phyloP scores from a whole-genome alignment of 2,113 vertebrate genomes.

The Junco hyemalis region DNA sequence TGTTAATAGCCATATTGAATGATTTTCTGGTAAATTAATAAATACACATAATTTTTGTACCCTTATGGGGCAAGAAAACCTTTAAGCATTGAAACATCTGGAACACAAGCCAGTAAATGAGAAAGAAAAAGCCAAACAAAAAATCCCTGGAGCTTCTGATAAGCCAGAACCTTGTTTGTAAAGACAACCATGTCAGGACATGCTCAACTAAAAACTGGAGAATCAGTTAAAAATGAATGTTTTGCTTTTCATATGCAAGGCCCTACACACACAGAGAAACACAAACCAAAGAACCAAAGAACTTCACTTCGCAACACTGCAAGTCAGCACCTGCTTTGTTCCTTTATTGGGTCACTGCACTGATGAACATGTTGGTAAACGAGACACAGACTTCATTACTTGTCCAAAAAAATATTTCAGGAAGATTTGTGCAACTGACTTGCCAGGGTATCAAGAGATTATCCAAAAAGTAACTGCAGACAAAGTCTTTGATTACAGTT shows the following conservation, averaged over 20 bases:
- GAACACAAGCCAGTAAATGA: background rate
- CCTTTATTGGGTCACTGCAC: background rate
- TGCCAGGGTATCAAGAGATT: background rate
- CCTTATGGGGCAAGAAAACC: background rate
- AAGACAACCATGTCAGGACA: background rate
- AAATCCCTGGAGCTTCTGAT: background rate
- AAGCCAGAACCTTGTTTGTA: background rate
- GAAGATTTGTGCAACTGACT: background rate
- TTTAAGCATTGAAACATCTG: background rate
- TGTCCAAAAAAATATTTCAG: background rate
- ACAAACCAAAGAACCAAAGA: background rate
- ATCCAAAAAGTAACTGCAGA: background rate
- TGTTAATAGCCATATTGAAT: background rate
- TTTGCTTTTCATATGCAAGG: background rate
- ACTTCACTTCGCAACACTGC: background rate
- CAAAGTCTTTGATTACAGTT: background rate
- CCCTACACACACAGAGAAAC: background rate
- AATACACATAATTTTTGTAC: background rate
- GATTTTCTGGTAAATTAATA: background rate
- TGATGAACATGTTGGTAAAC: background rate
- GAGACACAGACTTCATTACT: background rate
- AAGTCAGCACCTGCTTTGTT: background rate
- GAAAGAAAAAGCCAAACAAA: background rate
- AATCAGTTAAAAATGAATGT: background rate
- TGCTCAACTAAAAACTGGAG: background rate